Evolutionary conservation across 2,797 vertebrate species (phyloP), one percentile per base, ranked within the genome.

Genomic region (Thunnus albacares): DNA sequence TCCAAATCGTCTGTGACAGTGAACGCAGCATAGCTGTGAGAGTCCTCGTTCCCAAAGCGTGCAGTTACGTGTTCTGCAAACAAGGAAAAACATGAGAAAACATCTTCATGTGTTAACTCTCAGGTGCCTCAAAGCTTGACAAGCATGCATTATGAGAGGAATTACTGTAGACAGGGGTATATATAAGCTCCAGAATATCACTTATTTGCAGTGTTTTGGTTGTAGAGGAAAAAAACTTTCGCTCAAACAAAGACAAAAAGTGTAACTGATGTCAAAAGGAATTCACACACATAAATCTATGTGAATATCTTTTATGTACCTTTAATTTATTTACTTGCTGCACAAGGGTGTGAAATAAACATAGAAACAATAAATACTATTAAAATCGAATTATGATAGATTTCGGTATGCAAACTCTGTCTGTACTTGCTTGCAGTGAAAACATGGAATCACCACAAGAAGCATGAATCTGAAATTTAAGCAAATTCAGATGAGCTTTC

Each of bases 31-130:
- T 96, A 96, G 61, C 97, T 96, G 26, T 86, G 75, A 4, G 90
- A 91, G 88, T 96, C 95, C 15, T 96, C 94, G 0, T 85, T 93
- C 65, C 97, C 97, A 80, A 99, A 99, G 72, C 97, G 95, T 10
- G 95, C 97, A 0, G 96, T 87, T 75, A 96, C 88, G 17, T 96
- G 95, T 81, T 97, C 98, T 99, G 81, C 8, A 82, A 64, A 80
- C 63, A 76, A 20, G 35, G 20, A 20, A 1, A 53, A 30, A 51
- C 7, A 11, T 22, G 11, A 64, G 24, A 55, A 35, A 63, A 64
- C 13, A 49, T 43, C 9, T 20, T 78, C 3, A 51, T 47, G 15
- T 47, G 15, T 47, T 47, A 47, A 45, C 14, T 13, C 4, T 45
- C 43, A 18, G 6, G 45, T 43, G 41, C 12, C 12, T 43, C 41